phyloP scores from a whole-genome alignment of 2,888 invertebrate species.

The Quadriops clusia region DNA sequence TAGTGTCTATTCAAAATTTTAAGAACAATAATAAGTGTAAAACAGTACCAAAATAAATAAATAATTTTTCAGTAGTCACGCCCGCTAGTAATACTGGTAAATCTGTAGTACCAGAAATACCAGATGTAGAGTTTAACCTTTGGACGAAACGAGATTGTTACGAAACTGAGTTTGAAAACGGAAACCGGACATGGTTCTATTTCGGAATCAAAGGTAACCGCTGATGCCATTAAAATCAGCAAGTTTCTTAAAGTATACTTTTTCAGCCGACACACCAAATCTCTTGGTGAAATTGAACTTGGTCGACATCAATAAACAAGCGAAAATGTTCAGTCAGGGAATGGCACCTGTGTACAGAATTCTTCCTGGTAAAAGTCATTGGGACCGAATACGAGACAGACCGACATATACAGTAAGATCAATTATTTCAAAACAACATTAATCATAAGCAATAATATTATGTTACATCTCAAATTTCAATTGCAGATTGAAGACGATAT shows the following conservation, averaged over 20 bases:
- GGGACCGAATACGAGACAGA: constrained; percentile 75
- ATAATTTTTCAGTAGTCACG: constrained; percentile 21
- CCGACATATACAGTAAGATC: constrained; percentile 59
- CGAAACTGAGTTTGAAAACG: constrained; percentile 79
- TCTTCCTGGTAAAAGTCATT: constrained; percentile 64
- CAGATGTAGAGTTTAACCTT: constrained; percentile 73
- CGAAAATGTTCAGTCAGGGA: constrained; percentile 83
- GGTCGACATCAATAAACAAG: constrained; percentile 79
- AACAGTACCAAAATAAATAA: no score
- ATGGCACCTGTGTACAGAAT: constrained; percentile 73
- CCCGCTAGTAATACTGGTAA: constrained; percentile 18
- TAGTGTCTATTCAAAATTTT: no score
- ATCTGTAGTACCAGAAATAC: constrained; percentile 36
- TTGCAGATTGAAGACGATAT: constrained; percentile 58
- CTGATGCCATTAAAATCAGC: neutral
- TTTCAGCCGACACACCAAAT: constrained; percentile 39
- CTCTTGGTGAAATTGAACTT: constrained; percentile 65
- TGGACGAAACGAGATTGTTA: constrained; percentile 86
- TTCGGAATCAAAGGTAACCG: constrained; percentile 58
- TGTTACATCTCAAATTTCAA: constrained; percentile 18
- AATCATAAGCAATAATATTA: no score
- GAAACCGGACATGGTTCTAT: constrained; percentile 86
- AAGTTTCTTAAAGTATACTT: constrained; percentile 5
- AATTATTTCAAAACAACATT: neutral
- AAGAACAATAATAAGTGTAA: no score